A percentile compares a stretch with the other conserved stretches of the same genome.
These are phyloP conservation scores for Ferrisia virgata DNA, from an alignment of 2,888 invertebrate genomes.

Conservation along the genomic window DNA sequence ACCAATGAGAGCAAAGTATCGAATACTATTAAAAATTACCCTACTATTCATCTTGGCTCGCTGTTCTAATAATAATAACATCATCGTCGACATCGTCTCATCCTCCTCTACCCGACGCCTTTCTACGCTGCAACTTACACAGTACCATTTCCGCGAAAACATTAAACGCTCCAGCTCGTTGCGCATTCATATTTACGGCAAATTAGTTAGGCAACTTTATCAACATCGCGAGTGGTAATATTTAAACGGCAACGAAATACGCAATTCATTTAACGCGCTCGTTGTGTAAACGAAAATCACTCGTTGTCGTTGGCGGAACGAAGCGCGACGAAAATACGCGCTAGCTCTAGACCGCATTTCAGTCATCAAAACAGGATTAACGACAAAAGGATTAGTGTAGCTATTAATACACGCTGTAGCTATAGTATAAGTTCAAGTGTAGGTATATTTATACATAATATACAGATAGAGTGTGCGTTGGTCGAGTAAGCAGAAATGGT, in stretches of 20 bases:
- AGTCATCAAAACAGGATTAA: slow-evolving; percentile 4
- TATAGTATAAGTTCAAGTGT: too few relatives aligned
- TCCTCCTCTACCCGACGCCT: not conserved
- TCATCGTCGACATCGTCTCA: not conserved
- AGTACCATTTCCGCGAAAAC: not conserved
- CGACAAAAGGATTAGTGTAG: slow-evolving; percentile 2
- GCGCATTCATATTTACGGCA: not conserved
- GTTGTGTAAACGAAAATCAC: not conserved
- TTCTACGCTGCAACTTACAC: not conserved
- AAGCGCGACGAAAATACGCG: not conserved
- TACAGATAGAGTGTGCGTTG: too few relatives aligned
- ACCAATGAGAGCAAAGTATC: not conserved
- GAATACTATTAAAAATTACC: not conserved
- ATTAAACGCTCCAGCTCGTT: not conserved
- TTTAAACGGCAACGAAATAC: not conserved
- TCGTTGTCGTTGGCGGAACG: not conserved
- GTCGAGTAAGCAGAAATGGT: too few relatives aligned
- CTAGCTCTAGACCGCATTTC: not conserved
- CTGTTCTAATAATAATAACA: not conserved
- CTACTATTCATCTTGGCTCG: not conserved
- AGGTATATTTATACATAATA: too few relatives aligned
- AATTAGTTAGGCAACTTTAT: slow-evolving; percentile 26
- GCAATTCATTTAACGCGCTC: not conserved
- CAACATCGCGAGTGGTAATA: slow-evolving; percentile 6
- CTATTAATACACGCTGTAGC: not conserved